phyloP scores from a whole-genome alignment of 2,888 invertebrate genomes.

The Thera obeliscata region DNA sequence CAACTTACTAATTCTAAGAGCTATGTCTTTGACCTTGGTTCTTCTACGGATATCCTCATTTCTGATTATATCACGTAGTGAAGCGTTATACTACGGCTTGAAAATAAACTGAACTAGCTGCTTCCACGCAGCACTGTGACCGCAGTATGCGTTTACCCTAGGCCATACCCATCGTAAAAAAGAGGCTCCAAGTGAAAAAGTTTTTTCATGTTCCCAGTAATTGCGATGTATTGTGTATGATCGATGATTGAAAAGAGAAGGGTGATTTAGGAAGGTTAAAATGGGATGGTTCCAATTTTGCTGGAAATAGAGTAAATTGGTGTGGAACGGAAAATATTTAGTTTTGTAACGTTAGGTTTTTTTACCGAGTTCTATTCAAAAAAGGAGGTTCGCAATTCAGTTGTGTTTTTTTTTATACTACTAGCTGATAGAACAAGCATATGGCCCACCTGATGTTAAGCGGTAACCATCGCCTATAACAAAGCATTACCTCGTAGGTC shows the following conservation, averaged over 20 bases:
- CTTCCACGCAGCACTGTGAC: background rate
- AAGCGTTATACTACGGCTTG: no score
- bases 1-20: no score
- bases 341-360: background rate
- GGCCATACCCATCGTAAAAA: constrained; percentile 43
- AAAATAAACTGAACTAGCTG: constrained; percentile 11
- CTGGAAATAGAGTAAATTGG: background rate
- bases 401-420: background rate
- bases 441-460: background rate
- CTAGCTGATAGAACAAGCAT: no score
- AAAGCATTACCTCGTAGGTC: background rate
- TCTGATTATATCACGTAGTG: no score
- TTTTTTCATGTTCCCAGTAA: constrained; percentile 40
- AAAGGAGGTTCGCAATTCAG: background rate
- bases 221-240: constrained; percentile 18
- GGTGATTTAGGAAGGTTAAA: constrained; percentile 4
- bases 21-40: no score
- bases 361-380: background rate
- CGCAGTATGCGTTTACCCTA: constrained; percentile 37
- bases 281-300: no score
- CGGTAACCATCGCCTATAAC: background rate
- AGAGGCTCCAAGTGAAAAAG: constrained; percentile 42
- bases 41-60: no score
- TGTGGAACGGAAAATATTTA: background rate
- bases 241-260: constrained; percentile 19